Evolutionary conservation across 2,888 invertebrate species (phyloP).

Genomic region (Eupithecia abbreviata): DNA sequence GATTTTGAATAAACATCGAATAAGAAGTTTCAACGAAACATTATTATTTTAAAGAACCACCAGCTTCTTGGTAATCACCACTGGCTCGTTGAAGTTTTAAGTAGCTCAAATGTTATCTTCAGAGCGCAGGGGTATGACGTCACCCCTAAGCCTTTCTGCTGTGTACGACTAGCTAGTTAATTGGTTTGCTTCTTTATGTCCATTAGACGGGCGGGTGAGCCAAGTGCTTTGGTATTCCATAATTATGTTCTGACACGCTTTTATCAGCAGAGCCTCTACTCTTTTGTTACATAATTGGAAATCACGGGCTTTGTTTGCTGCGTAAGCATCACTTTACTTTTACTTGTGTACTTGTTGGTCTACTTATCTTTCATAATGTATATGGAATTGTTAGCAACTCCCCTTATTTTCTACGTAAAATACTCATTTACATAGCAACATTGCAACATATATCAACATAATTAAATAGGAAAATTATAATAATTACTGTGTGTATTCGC

Average conservation of each 20-base stretch:
- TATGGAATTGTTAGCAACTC: background rate
- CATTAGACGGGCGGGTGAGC: constrained; percentile 67
- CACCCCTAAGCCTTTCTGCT: constrained; percentile 51
- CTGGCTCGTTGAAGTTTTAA: background rate
- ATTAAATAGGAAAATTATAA: background rate
- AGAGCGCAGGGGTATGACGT: constrained; percentile 47
- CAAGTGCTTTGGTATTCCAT: constrained; percentile 72
- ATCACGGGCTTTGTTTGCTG: constrained; percentile 21
- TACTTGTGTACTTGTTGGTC: background rate
- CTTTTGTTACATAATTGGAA: constrained; percentile 36
- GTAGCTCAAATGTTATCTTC: constrained; percentile 28
- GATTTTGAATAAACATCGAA: background rate
- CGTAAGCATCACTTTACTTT: background rate
- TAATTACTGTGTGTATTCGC: background rate
- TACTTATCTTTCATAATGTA: background rate
- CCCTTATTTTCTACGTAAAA: background rate
- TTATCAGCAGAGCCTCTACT: constrained; percentile 54
- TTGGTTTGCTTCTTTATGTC: constrained; percentile 68
- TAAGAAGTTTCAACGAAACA: background rate
- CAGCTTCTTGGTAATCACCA: too few relatives aligned
- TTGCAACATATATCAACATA: background rate
- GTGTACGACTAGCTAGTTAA: constrained; percentile 64
- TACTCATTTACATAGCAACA: background rate
- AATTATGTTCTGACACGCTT: constrained; percentile 66
- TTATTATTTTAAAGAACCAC: background rate